Conservation (phyloP, 2,113 vertebrate genomes). For the Chaenogobius annularis region DNA sequence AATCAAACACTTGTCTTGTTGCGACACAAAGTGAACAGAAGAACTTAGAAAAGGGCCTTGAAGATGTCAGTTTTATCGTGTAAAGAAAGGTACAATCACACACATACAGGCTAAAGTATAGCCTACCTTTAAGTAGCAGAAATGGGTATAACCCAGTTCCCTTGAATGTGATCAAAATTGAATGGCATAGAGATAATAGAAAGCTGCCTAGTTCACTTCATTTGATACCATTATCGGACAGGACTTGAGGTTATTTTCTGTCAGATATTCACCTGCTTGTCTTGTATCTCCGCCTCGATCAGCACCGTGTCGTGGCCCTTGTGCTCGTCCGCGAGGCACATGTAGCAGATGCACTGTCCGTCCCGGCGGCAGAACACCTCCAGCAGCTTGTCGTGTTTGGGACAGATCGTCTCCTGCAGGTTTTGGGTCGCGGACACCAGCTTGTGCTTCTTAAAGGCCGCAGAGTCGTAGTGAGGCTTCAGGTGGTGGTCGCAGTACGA, state of each 20-base stretch:
- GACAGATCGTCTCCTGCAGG: slow-evolving; percentile 73
- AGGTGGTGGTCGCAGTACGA: slow-evolving; percentile 94
- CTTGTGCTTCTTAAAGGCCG: slow-evolving; percentile 91
- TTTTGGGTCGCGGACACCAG: slow-evolving; percentile 77
- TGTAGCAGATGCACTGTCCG: slow-evolving; percentile 74
- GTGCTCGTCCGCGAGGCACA: slow-evolving; percentile 78
- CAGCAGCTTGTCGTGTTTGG: slow-evolving; percentile 74
- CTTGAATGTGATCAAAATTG: no score
- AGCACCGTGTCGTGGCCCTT: slow-evolving; percentile 77
- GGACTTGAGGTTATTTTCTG: no score
- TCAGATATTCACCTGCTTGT: slow-evolving; percentile 65
- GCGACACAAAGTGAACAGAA: background rate
- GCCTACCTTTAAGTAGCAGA: no score
- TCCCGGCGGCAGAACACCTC: slow-evolving; percentile 80
- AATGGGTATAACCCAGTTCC: no score
- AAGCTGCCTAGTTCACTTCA: no score
- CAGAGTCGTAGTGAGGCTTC: slow-evolving; percentile 90
- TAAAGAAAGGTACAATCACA: no score
- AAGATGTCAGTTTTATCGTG: no score
- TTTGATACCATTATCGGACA: no score
- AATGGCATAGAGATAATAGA: no score
- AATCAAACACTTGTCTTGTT: background rate
- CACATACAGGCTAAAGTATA: background rate
- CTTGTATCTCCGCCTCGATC: slow-evolving; percentile 56
- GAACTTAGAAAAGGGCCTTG: no score